A percentile compares a stretch with the other conserved stretches of the same genome.
These are phyloP conservation scores for Prunella fulvescens DNA, from an alignment of 2,113 vertebrate species.

Conservation along the genomic window DNA sequence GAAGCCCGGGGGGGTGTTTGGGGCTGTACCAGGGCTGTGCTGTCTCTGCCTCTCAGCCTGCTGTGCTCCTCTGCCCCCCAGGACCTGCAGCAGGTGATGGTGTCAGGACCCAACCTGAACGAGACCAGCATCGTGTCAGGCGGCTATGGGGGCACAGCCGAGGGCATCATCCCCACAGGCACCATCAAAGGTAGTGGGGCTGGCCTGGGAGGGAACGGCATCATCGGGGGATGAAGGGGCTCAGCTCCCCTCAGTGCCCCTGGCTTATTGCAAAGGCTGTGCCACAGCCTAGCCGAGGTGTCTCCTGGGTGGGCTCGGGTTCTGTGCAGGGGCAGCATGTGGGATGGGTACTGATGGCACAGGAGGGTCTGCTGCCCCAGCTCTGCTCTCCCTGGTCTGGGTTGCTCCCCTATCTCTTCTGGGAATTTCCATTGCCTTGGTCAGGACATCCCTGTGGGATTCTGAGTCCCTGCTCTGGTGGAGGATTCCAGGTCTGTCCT, in stretches of 20 bases:
- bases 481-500: background rate
- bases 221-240: rapidly evolving
- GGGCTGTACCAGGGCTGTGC: background rate
- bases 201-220: background rate
- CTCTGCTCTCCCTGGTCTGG: background rate
- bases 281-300: rapidly evolving
- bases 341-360: background rate
- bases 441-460: rapidly evolving
- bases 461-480: background rate
- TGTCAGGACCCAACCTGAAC: constrained; percentile 94
- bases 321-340: rapidly evolving
- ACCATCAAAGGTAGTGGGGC: constrained; percentile 78
- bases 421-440: too few species aligned
- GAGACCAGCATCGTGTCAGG: constrained; percentile 97
- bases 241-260: background rate
- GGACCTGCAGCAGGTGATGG: constrained; percentile 99
- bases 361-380: background rate
- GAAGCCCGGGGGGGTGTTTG: background rate
- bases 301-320: background rate
- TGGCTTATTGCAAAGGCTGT: background rate
- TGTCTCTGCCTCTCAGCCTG: background rate
- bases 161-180: constrained; percentile 90
- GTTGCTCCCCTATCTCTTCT: background rate
- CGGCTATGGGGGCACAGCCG: constrained; percentile 90
- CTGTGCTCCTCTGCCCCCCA: background rate